phyloP scores from a whole-genome alignment of 2,113 vertebrate species.

The Pitta sordida region DNA sequence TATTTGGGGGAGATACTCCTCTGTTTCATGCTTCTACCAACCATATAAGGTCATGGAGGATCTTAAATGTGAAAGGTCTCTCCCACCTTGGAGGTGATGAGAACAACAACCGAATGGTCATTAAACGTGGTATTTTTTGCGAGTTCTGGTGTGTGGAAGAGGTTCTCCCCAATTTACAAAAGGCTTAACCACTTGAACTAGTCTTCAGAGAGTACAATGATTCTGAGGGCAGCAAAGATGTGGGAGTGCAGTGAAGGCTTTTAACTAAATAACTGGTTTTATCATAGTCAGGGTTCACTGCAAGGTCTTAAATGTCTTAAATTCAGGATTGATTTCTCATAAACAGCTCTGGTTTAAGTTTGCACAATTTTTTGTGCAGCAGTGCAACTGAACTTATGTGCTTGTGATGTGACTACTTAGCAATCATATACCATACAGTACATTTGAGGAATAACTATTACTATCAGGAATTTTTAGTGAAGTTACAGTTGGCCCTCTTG shows the following conservation, averaged over 20 bases:
- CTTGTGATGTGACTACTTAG: neutral
- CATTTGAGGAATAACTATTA: neutral
- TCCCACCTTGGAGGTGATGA: neutral
- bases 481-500: neutral
- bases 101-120: neutral
- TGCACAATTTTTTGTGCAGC: neutral
- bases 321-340: neutral
- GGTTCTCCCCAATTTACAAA: neutral
- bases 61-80: neutral
- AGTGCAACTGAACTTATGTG: neutral
- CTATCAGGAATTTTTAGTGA: neutral
- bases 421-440: neutral
- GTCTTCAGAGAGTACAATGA: neutral
- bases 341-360: neutral
- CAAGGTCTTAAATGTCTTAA: neutral
- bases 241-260: neutral
- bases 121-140: neutral
- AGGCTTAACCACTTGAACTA: neutral
- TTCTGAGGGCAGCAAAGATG: neutral
- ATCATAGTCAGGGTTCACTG: neutral
- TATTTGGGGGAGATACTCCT: fast-evolving
- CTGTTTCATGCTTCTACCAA: neutral
- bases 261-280: neutral
- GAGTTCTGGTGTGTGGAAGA: neutral
- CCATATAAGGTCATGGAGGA: neutral